These are phyloP conservation scores for Stichodactyla helianthus DNA, from an alignment of 64 coral and sea anemone species.

Conservation along the genomic window DNA sequence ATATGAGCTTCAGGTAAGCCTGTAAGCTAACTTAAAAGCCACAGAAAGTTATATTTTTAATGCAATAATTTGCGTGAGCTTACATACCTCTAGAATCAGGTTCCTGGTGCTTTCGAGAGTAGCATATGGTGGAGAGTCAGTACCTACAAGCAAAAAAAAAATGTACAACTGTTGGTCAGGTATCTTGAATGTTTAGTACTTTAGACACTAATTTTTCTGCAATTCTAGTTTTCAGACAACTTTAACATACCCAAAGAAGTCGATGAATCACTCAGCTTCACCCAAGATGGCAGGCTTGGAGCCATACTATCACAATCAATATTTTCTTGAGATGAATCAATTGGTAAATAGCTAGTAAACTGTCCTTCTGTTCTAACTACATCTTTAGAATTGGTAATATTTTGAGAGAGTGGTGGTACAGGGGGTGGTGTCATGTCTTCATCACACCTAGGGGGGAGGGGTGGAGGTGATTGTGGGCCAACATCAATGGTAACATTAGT, in stretches of 20 bases:
- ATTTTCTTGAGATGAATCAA: constrained; percentile 25
- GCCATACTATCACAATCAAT: constrained; percentile 41
- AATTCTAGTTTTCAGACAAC: background rate
- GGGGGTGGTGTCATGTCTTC: constrained; percentile 20
- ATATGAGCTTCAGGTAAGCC: background rate
- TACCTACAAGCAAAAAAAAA: constrained; percentile 2
- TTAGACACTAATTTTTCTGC: no score
- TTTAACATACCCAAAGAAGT: constrained; percentile 13
- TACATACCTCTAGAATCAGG: background rate
- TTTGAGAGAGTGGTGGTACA: constrained; percentile 27
- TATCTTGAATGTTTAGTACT: no score
- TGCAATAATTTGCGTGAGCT: no score
- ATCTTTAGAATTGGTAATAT: constrained; percentile 10
- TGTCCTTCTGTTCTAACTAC: constrained; percentile 35
- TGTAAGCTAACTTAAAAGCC: background rate
- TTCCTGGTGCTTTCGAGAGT: constrained; percentile 59
- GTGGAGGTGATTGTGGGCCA: constrained; percentile 26
- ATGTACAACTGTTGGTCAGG: background rate
- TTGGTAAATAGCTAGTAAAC: constrained; percentile 61
- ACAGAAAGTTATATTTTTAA: background rate
- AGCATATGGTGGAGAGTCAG: constrained; percentile 83
- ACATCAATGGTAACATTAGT: background rate
- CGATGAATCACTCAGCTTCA: constrained; percentile 11
- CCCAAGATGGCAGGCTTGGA: background rate
- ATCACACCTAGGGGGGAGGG: constrained; percentile 52